Percentiles rank a stretch among this genome's conserved stretches.
Evolutionary conservation across 2,888 invertebrate species (phyloP).

Genomic region (Diadegma fenestrale): DNA sequence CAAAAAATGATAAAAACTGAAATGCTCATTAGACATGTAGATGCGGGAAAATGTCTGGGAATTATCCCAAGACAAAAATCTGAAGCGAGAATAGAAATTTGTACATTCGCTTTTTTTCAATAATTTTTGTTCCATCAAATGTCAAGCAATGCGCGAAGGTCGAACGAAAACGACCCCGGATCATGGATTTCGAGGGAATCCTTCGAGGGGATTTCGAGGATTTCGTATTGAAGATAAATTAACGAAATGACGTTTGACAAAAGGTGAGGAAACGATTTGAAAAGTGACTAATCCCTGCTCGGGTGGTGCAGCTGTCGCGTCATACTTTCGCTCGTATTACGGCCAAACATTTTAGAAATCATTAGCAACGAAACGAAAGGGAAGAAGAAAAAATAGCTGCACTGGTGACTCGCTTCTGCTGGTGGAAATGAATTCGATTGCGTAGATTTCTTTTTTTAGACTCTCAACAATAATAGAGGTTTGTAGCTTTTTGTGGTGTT

Average conservation of each 20-base stretch:
- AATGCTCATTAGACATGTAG: neutral
- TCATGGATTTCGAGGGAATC: too few species aligned
- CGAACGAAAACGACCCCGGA: neutral
- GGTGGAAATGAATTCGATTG: conserved; percentile 14
- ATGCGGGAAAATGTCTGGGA: neutral
- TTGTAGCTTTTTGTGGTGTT: conserved; percentile 21
- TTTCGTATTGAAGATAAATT: conserved; percentile 52
- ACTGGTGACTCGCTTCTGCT: conserved; percentile 24
- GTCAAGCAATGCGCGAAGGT: neutral
- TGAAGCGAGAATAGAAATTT: too few species aligned
- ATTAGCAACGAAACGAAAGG: conserved; percentile 35
- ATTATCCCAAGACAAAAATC: neutral
- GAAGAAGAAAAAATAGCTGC: conserved; percentile 13
- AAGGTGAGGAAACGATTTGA: conserved; percentile 40
- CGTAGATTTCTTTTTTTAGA: conserved; percentile 15
- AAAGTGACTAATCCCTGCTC: conserved; percentile 55
- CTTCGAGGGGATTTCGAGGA: too few species aligned
- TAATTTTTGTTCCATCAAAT: too few species aligned
- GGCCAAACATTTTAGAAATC: conserved; percentile 32
- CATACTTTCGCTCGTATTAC: conserved; percentile 59
- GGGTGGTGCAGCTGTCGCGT: conserved; percentile 62
- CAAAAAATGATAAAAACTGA: neutral
- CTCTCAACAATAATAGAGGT: conserved; percentile 31
- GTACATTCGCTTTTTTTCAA: neutral
- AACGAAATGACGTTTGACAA: conserved; percentile 35